Conservation (phyloP, 2,113 vertebrate genomes). For the Copsychus sechellarum region DNA sequence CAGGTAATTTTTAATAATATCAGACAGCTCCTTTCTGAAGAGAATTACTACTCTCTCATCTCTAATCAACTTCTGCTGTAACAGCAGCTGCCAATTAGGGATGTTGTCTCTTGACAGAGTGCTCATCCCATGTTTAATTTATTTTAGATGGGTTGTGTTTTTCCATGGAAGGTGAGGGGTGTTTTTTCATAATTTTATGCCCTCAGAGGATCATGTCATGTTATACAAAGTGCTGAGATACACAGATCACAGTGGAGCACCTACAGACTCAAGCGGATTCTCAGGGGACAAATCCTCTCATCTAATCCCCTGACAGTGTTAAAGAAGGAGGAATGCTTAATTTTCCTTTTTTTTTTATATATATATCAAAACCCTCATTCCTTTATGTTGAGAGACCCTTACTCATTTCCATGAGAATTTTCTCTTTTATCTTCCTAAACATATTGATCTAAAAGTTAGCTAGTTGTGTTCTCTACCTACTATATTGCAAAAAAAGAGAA, state of each 20-base stretch:
- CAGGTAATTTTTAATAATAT: slow-evolving; percentile 63
- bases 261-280: background rate
- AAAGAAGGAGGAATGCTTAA: background rate
- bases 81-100: slow-evolving; percentile 58
- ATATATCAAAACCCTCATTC: background rate
- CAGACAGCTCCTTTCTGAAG: slow-evolving; percentile 42
- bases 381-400: background rate
- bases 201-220: background rate
- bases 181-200: background rate
- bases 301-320: background rate
- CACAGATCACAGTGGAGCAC: background rate
- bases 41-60: slow-evolving; percentile 62
- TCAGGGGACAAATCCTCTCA: background rate
- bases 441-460: background rate
- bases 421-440: background rate
- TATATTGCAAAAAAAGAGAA: background rate
- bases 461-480: background rate
- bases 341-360: background rate
- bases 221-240: background rate
- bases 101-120: slow-evolving; percentile 39
- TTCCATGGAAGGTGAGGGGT: background rate
- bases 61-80: slow-evolving; percentile 48
- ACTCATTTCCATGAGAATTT: background rate
- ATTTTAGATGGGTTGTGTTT: slow-evolving; percentile 19
- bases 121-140: slow-evolving; percentile 19